These are phyloP conservation scores for Sinonovacula constricta DNA, from an alignment of 1,140 invertebrate species.

Conservation along the genomic window DNA sequence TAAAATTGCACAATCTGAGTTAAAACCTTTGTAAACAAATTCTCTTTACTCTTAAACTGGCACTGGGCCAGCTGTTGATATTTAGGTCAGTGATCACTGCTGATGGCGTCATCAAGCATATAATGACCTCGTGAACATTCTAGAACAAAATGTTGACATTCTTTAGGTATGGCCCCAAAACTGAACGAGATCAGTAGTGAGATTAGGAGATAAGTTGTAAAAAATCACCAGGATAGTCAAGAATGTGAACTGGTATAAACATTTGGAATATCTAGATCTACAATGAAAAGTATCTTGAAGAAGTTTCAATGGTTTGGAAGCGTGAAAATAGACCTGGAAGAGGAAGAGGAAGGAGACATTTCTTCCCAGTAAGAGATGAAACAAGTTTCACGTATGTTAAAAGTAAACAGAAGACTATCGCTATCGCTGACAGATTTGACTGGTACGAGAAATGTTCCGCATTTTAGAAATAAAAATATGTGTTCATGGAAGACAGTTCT, in stretches of 20 bases:
- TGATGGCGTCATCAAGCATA: background rate
- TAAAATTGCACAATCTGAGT: background rate
- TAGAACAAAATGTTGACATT: background rate
- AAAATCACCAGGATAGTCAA: background rate
- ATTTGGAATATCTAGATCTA: background rate
- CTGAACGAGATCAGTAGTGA: background rate
- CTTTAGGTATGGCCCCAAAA: background rate
- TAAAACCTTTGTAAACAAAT: background rate
- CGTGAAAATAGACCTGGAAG: too few species aligned
- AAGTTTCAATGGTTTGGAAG: background rate
- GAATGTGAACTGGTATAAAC: background rate
- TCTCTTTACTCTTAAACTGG: background rate
- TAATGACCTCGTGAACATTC: background rate
- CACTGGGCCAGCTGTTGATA: background rate
- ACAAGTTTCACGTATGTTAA: too few species aligned
- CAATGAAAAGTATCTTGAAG: background rate
- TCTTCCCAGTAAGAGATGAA: too few species aligned
- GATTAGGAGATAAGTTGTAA: background rate
- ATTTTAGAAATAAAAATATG: too few species aligned
- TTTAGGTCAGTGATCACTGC: background rate
- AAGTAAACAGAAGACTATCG: too few species aligned
- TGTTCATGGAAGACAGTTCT: too few species aligned
- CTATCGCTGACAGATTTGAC: too few species aligned
- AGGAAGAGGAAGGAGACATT: too few species aligned
- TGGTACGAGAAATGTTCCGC: too few species aligned